Base-by-base conservation (phyloP, 2,113 vertebrate species). In the Platanista minor region DNA sequence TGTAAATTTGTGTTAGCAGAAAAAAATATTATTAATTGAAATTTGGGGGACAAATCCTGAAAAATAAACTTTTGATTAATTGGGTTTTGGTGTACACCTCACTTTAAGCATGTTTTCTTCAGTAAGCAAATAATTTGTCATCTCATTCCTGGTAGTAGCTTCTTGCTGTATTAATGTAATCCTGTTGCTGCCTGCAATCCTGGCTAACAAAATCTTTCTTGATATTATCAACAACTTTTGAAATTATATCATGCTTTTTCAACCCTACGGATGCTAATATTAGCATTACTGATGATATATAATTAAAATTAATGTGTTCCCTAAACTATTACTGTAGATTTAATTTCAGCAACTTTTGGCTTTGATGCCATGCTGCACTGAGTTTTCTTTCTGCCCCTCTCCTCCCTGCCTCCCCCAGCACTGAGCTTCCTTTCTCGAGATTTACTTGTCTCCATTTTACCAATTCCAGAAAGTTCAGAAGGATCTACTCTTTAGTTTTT, bases 271-370 rank as follows among this genome's bases (percentile, higher is more conserved):
- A 88, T 80, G 31, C 8, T 77, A 91, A 91, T 72, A 29, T 78
- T 59, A 88, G 33, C 36, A 94, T 52, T 52, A 66, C 14, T 49
- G 64, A 85, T 96, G 10, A 89, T 21, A 80, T 27, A 66, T 54
- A 31, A 83, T 91, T 91, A 95, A 96, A 96, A 92, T 41, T 39
- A 94, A 43, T 49, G 41, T 89, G 43, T 43, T 89, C 15, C 29
- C 41, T 64, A 85, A 69, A 80, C 33, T 96, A 87, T 43, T 59
- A 46, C 4, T 29, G 8, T 46, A 88, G 33, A 83, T 77, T 91
- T 87, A 78, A 74, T 81, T 92, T 69, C 74, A 62, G 80, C 67
- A 90, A 81, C 36, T 90, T 94, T 94, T 59, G 90, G 33, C 61
- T 93, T 66, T 89, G 27, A 86, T 59, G 20, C 72, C 46, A 93